Conservation (phyloP, 2,888 invertebrate genomes). For the Eupelmus urozonus region DNA sequence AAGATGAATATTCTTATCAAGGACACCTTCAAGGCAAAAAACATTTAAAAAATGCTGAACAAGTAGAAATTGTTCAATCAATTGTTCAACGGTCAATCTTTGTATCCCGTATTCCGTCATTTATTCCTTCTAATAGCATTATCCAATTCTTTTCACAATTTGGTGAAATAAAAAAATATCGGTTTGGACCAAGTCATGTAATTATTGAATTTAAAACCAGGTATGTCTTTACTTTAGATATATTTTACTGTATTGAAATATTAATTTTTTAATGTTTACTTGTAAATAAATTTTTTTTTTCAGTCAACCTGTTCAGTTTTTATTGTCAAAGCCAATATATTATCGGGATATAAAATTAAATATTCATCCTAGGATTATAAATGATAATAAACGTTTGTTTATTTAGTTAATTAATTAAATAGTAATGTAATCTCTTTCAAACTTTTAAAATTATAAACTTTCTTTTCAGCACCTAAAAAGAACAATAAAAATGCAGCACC, state of each 20-base stretch:
- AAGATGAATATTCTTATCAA: slow-evolving; percentile 64
- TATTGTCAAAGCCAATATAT: slow-evolving; percentile 66
- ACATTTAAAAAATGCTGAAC: slow-evolving; percentile 65
- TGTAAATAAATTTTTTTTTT: slow-evolving; percentile 48
- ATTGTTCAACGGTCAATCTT: slow-evolving; percentile 66
- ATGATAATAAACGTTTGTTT: slow-evolving; percentile 54
- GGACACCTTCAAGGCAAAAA: slow-evolving; percentile 69
- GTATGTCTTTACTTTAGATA: slow-evolving; percentile 60
- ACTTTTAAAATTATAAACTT: slow-evolving; percentile 15
- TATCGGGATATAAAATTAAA: slow-evolving; percentile 62
- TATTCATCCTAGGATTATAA: slow-evolving; percentile 62
- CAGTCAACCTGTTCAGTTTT: slow-evolving; percentile 66
- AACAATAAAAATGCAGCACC: slow-evolving; percentile 30
- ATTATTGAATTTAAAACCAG: slow-evolving; percentile 67
- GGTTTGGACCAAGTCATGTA: slow-evolving; percentile 58
- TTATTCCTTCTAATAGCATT: slow-evolving; percentile 50
- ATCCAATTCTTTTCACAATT: slow-evolving; percentile 64
- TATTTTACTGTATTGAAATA: neutral
- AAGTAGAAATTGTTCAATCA: slow-evolving; percentile 54
- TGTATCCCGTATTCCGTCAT: slow-evolving; percentile 63
- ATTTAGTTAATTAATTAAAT: slow-evolving; percentile 11
- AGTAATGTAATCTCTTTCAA: neutral
- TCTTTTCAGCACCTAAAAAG: slow-evolving; percentile 40
- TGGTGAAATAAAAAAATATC: slow-evolving; percentile 64
- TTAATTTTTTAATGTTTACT: too few species aligned